phyloP scores from a whole-genome alignment of 2,113 vertebrate genomes.

The Gila orcuttii region DNA sequence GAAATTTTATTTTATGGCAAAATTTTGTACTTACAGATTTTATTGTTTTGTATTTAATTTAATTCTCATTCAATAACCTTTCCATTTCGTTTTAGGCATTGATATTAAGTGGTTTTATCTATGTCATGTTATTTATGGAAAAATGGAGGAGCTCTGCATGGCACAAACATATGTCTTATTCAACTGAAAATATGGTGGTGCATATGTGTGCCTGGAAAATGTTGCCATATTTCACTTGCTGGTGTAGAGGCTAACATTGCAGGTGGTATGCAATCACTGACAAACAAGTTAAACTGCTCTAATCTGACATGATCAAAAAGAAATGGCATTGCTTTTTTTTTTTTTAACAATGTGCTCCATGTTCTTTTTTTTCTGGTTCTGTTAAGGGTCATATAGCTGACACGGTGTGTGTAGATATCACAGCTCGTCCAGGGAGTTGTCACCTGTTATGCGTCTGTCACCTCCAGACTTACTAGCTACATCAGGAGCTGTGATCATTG shows the following conservation, averaged over 20 bases:
- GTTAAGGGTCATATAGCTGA: constrained; percentile 61
- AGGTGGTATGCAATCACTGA: constrained; percentile 42
- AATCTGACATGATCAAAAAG: constrained; percentile 54
- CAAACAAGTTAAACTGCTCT: constrained; percentile 50
- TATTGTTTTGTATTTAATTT: no score
- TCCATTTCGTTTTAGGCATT: no score
- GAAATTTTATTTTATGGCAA: not conserved
- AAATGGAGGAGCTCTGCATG: not conserved
- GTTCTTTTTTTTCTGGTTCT: constrained; percentile 36
- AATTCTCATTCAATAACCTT: no score
- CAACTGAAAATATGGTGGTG: constrained; percentile 8
- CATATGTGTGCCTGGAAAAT: constrained; percentile 6
- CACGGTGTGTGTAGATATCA: constrained; percentile 60
- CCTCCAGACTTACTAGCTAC: constrained; percentile 57
- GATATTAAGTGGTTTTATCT: no score
- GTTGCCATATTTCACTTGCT: constrained; percentile 24
- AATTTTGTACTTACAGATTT: no score
- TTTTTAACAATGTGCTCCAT: constrained; percentile 48
- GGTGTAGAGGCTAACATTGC: constrained; percentile 17
- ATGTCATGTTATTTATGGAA: not conserved
- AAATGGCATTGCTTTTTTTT: constrained; percentile 15
- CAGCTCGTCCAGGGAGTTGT: constrained; percentile 68
- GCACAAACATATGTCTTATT: constrained; percentile 10
- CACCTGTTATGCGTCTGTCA: constrained; percentile 74
- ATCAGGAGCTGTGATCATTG: constrained; percentile 53